Evolutionary conservation across 2,888 invertebrate genomes (phyloP).

Genomic region (Chironomus tentans): DNA sequence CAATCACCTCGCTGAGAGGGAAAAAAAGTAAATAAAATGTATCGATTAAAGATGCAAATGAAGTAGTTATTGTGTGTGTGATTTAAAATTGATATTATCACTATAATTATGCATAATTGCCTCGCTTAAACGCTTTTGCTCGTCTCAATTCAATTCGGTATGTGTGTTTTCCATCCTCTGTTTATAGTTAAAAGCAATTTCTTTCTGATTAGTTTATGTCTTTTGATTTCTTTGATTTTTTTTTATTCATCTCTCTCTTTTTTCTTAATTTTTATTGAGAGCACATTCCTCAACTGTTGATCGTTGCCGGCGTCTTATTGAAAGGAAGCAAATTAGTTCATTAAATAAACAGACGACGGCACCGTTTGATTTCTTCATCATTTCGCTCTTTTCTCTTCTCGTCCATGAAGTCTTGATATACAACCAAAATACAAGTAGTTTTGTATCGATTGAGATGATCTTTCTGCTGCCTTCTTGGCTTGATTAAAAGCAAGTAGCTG

Average conservation of each 20-base stretch:
- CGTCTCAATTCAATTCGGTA: not conserved
- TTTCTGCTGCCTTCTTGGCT: not conserved
- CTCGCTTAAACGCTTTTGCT: constrained; percentile 7
- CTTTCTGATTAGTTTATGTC: constrained; percentile 15
- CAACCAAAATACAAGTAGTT: no score
- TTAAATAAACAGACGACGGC: constrained; percentile 17
- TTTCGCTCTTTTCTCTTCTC: no score
- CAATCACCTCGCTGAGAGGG: constrained; percentile 3
- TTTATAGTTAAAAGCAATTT: constrained; percentile 19
- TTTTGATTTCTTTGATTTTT: not conserved
- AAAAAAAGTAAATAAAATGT: not conserved
- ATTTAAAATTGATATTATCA: constrained; percentile 25
- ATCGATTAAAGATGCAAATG: constrained; percentile 8
- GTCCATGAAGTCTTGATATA: not conserved
- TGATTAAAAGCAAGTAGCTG: not conserved
- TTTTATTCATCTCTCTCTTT: not conserved
- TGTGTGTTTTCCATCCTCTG: not conserved
- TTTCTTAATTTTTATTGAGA: not conserved
- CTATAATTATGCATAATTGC: constrained; percentile 21
- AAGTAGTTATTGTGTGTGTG: constrained; percentile 21
- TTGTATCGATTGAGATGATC: constrained; percentile 3
- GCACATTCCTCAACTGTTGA: not conserved
- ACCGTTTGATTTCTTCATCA: constrained; percentile 3
- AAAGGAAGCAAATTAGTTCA: constrained; percentile 20
- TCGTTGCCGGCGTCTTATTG: not conserved